phyloP scores from a whole-genome alignment of 1,140 invertebrate genomes.

The Danaus plexippus region DNA sequence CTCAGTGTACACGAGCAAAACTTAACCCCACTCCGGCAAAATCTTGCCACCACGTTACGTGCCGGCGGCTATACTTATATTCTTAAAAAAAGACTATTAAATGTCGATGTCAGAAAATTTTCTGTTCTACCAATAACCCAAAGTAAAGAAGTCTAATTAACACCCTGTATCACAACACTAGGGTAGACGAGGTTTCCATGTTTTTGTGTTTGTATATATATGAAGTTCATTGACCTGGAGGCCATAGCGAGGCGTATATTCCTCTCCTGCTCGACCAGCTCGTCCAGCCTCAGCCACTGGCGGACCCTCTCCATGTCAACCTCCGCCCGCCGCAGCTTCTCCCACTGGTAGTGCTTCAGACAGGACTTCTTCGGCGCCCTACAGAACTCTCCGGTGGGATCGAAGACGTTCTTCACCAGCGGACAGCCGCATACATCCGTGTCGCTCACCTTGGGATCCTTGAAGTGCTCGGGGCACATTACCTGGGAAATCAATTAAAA shows the following conservation, averaged over 20 bases:
- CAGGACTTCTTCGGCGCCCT: constrained; percentile 89
- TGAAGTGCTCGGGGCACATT: constrained; percentile 97
- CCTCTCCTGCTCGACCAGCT: constrained; percentile 94
- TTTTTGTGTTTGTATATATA: not conserved
- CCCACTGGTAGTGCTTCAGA: constrained; percentile 94
- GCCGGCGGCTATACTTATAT: no score
- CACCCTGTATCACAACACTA: no score
- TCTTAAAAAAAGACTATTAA: no score
- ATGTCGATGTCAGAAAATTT: no score
- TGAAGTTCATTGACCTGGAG: constrained; percentile 65
- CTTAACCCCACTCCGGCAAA: no score
- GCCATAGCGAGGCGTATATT: constrained; percentile 90
- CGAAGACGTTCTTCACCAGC: constrained; percentile 86
- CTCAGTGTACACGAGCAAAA: no score
- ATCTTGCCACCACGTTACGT: no score
- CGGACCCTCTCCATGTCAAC: constrained; percentile 83
- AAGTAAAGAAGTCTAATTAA: no score
- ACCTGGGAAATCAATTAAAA: constrained; percentile 60
- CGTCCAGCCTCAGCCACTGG: constrained; percentile 95
- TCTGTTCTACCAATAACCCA: no score
- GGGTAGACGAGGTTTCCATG: no score
- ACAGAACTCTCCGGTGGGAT: constrained; percentile 84
- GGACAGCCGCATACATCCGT: constrained; percentile 94
- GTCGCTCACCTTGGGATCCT: constrained; percentile 92
- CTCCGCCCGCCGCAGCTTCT: constrained; percentile 93